Evolutionary conservation across 1,140 invertebrate genomes (phyloP), one percentile per base, ranked within the genome.

Genomic region (Solen grandis): DNA sequence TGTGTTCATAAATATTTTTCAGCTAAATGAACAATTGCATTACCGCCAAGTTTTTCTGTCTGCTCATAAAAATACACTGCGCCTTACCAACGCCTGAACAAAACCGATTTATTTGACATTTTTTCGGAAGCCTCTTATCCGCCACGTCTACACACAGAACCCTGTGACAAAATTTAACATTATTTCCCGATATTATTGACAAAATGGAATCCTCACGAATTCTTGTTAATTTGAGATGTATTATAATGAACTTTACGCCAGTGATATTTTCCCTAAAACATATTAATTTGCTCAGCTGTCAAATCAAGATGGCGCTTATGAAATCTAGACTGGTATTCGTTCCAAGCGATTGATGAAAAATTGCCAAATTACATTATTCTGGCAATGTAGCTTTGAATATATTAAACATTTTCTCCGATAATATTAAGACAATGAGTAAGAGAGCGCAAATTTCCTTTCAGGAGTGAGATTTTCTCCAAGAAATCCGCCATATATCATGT

Each of bases 231-330:
- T 73, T 60, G 55, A 73, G 70, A 72, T 41, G 54, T 57, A 72
- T 72, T 73, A 60, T 73, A 73, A 73, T 73, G 70, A 73, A 60
- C 69, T 72, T 72, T 57, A 35, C 69, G 50, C 69, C 69, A 72
- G 33, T 31, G 52, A 66, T 66, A 77, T 52, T 55, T 68, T 41
- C 22, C 35, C 33, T 41, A 22, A 57, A 54, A 60, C 60, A 59
- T 62, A 72, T 80, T 50, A 50, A 72, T 70, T 70, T 36, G 36
- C 55, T 27, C 27, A 50, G 52, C 35, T 50, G 38, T 62, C 36
- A 31, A 63, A 62, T 52, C 68, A 63, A 38, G 38, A 36, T 70
- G 27, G 52, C 35, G 38, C 38, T 69, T 78, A 66, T 78, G 60
- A 54, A 66, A 60, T 59, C 62, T 69, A 60, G 16, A 35, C 62